Base-by-base conservation (phyloP, 2,888 invertebrate species). In the Euzetes globulus region DNA sequence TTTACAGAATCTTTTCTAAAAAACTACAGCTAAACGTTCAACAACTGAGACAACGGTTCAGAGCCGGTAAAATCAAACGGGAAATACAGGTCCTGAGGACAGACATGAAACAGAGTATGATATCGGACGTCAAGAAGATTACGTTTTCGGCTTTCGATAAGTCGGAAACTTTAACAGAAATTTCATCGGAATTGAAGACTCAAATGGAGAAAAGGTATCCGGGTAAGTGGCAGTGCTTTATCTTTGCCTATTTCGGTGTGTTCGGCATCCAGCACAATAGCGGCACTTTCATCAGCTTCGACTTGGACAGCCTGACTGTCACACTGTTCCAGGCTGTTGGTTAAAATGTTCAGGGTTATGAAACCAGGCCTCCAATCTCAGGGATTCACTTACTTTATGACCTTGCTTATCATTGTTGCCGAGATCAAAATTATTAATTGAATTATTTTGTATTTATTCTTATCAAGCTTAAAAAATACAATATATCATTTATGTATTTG, bases 81-180 rank as follows among this genome's bases (percentile, higher is more conserved):
- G 68, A 68, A 41, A 68, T 68, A 19, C 17, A 37, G 11, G 45
- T 68, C 1, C 45, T 68, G 41, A 68, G 41, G 68, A 41, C 68
- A 22, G 68, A 68, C 22, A 68, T 68, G 68, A 68, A 45, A 22
- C 41, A 68, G 13, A 68, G 19, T 19, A 68, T 68, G 68, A 68
- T 68, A 22, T 68, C 68, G 2, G 68, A 68, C 68, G 37, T 68
- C 9, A 68, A 68, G 45, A 37, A 45, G 22, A 68, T 68, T 5
- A 37, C 22, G 22, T 68, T 68, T n/a, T 9, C 22, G 0, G 68
- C 68, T 11, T 22, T 68, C 19, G 68, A 68, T 22, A 37, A 37
- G n/a, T 68, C 68, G 5, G 41, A 68, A 1, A 68, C 68, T 6
- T 11, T 68, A 45, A 68, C 68, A 2, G 41, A 17, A 1, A 37